Conservation (phyloP, 2,888 invertebrate species). For the Amphipoea oculea region DNA sequence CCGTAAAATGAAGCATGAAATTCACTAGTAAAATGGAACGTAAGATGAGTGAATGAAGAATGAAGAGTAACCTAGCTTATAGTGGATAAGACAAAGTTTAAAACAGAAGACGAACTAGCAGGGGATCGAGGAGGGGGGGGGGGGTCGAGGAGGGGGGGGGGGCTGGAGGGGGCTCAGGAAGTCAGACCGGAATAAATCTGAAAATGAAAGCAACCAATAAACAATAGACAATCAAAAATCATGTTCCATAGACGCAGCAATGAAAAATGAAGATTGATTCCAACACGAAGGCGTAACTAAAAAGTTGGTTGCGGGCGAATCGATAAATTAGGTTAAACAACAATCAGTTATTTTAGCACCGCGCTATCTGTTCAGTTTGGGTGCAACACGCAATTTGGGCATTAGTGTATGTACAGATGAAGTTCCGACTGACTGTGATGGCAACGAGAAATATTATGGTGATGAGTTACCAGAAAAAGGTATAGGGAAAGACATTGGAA, state of each 20-base stretch:
- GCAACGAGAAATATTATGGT: neutral
- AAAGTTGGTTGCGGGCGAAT: constrained; percentile 65
- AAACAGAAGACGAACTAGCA: too few relatives aligned
- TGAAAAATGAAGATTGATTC: constrained; percentile 56
- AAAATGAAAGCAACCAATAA: neutral
- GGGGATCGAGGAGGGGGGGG: too few relatives aligned
- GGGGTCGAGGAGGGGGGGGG: too few relatives aligned
- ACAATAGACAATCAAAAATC: neutral
- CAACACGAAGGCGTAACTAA: constrained; percentile 46
- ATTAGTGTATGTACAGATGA: constrained; percentile 71
- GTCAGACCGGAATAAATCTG: too few relatives aligned
- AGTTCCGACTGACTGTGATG: neutral
- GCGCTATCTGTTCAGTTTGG: constrained; percentile 60
- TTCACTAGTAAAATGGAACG: too few relatives aligned
- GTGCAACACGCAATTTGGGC: constrained; percentile 71
- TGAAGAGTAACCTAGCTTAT: too few relatives aligned
- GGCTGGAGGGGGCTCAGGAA: too few relatives aligned
- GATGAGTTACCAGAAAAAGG: neutral
- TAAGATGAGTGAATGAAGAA: too few relatives aligned
- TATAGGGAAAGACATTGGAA: neutral
- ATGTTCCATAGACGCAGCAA: neutral
- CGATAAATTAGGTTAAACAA: constrained; percentile 71
- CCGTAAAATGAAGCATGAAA: too few relatives aligned
- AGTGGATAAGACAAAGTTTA: too few relatives aligned
- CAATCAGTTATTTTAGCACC: constrained; percentile 75